Evolutionary conservation across 2,888 invertebrate genomes (phyloP), one percentile per base, ranked within the genome.

Genomic region (Prosopocoilus inquinatus): DNA sequence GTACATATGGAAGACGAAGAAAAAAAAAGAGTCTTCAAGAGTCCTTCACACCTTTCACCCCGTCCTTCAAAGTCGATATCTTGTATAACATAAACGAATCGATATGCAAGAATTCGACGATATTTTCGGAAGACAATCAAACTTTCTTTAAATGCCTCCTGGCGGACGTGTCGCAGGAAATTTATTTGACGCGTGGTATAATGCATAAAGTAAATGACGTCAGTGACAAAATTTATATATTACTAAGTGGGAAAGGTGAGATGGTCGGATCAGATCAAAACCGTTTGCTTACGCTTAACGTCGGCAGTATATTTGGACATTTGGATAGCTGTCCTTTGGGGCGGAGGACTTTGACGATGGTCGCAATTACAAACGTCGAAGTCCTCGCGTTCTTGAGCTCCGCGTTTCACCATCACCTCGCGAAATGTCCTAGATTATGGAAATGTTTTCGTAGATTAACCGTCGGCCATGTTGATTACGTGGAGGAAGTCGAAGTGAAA

Each of bases 281-380:
- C 47, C 57, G 60, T 9, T 34, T 64, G 8, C 7, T 59, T n/a
- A 53, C 62, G 2, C 47, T 68, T 35, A 47, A 53, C 3, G 36
- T 53, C 9, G 68, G 68, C 5, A 66, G 65, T 50, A 12, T 68
- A 8, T 67, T 68, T 55, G 68, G 67, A 11, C 62, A 64, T 32
- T 48, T 68, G 9, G 67, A 64, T 36, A 56, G 64, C 11, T 50
- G 50, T 38, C 15, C 35, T 9, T 47, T 57, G 28, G 57, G 47
- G 1, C 35, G 68, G n/a, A 59, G 63, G 47, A 64, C 65, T 0
- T 47, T 68, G 16, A 62, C 64, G n/a, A 63, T 65, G 60, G 64
- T 68, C 1, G 67, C 67, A 3, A 61, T 57, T 28, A 64, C 66
- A 2, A 66, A 68, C 48, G 64, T 66, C 0, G 65, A 66, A 53